These are phyloP conservation scores for Lepidocyrtinus sp. DNA, from an alignment of 2,888 invertebrate species.

Conservation along the genomic window DNA sequence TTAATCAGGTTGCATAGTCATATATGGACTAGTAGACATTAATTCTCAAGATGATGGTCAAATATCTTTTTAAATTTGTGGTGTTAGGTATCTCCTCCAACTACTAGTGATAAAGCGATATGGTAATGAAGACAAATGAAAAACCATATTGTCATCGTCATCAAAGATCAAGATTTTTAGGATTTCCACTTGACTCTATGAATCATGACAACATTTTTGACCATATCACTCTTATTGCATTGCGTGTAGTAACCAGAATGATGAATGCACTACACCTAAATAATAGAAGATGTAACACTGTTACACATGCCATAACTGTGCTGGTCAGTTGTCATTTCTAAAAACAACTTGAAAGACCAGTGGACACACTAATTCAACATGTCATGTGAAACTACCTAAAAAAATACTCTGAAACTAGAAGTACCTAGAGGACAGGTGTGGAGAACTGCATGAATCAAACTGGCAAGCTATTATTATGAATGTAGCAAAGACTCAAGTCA, in stretches of 20 bases:
- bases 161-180: neutral
- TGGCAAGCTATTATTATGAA: neutral
- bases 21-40: too few relatives aligned
- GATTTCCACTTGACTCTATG: neutral
- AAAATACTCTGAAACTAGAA: neutral
- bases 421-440: neutral
- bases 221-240: neutral
- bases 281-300: neutral
- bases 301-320: too few relatives aligned
- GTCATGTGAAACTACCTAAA: neutral
- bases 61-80: too few relatives aligned
- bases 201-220: neutral
- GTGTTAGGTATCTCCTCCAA: too few relatives aligned
- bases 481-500: neutral
- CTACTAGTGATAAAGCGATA: too few relatives aligned
- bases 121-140: neutral
- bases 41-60: too few relatives aligned
- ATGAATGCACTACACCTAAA: neutral
- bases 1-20: constrained; percentile 25
- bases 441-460: neutral
- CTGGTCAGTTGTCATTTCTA: neutral
- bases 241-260: neutral
- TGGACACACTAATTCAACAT: neutral
- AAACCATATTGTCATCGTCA: neutral
- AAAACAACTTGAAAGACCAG: neutral